Evolutionary conservation across 1,140 invertebrate genomes (phyloP).

Genomic region (Rhopalosiphum maidis): DNA sequence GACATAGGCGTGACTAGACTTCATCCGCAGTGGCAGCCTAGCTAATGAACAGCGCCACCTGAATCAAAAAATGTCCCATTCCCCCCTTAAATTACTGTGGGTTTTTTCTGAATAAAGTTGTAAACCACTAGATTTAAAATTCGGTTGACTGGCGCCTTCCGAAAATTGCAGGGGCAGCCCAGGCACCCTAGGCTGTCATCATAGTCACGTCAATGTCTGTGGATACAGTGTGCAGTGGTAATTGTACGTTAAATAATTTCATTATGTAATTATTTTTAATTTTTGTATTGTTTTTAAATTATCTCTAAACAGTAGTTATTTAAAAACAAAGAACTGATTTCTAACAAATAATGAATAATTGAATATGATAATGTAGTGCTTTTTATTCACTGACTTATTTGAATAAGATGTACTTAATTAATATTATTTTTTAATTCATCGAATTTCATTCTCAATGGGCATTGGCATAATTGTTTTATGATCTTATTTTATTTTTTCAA

Average conservation of each 20-base stretch:
- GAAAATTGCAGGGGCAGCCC: too few species aligned
- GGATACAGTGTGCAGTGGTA: neutral
- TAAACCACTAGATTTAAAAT: too few species aligned
- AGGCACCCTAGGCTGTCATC: too few species aligned
- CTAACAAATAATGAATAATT: neutral
- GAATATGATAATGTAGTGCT: neutral
- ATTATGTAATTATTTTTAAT: neutral
- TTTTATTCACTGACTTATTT: neutral
- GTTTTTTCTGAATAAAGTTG: too few species aligned
- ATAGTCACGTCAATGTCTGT: too few species aligned
- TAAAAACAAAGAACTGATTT: constrained; percentile 2
- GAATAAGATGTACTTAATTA: neutral
- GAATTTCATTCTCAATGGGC: neutral
- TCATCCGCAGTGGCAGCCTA: too few species aligned
- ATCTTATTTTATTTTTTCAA: neutral
- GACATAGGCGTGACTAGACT: too few species aligned
- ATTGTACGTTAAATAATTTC: neutral
- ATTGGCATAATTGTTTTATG: neutral
- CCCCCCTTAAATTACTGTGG: too few species aligned
- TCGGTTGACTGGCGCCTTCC: too few species aligned
- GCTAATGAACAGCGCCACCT: too few species aligned
- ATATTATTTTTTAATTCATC: neutral
- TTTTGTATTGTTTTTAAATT: neutral
- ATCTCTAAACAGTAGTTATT: neutral
- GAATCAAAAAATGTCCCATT: too few species aligned